Evolutionary conservation across 2,113 vertebrate genomes (phyloP).

Genomic region (Bujurquina vittata): DNA sequence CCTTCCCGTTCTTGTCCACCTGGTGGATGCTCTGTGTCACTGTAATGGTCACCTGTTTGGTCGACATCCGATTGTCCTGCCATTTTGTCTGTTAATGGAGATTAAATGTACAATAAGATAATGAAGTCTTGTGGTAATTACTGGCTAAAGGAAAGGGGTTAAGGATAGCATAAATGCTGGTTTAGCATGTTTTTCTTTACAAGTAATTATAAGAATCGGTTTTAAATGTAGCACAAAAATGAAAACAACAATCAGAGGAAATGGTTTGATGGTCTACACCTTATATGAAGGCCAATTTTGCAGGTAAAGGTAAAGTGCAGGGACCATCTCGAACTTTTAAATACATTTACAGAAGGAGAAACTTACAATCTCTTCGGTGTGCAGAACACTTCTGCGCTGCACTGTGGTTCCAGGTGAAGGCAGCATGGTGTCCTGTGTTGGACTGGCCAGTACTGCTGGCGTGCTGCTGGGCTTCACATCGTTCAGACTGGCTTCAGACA

Average conservation of each 20-base stretch:
- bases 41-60: conserved; percentile 84
- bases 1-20: conserved; percentile 81
- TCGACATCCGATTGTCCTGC: conserved; percentile 84
- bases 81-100: conserved; percentile 77
- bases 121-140: not conserved
- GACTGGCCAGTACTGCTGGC: conserved; percentile 37
- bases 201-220: not conserved
- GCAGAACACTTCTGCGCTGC: conserved; percentile 79
- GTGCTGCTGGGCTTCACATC: conserved; percentile 59
- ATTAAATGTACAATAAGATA: not conserved
- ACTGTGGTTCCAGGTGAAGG: conserved; percentile 73
- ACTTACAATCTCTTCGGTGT: conserved; percentile 81
- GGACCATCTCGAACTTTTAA: not conserved
- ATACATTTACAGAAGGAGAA: not conserved
- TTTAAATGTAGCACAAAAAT: not conserved
- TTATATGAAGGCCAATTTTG: not conserved
- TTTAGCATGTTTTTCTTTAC: not conserved
- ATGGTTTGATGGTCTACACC: not conserved
- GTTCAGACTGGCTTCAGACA: conserved; percentile 72
- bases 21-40: conserved; percentile 84
- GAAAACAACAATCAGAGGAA: not conserved
- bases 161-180: no score
- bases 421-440: conserved; percentile 34
- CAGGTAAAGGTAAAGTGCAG: not conserved
- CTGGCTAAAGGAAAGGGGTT: no score